phyloP scores from a whole-genome alignment of 2,888 invertebrate species.

The Caenorhabditis sulstoni region DNA sequence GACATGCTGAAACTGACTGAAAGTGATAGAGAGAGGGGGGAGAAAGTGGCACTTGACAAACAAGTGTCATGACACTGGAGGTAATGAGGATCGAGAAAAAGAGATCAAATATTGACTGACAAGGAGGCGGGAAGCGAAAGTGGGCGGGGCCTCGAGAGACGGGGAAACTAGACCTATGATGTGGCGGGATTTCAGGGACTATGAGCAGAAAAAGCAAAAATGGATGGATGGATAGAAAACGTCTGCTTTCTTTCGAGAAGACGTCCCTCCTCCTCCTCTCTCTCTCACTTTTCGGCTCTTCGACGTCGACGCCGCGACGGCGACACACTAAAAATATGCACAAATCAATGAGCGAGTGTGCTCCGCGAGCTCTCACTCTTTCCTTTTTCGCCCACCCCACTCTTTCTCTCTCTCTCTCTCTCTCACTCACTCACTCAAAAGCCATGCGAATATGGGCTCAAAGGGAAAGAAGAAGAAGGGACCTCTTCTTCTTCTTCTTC shows the following conservation, averaged over 20 bases:
- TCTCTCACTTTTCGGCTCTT: slow-evolving; percentile 4
- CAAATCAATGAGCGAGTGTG: slow-evolving; percentile 42
- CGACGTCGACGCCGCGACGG: slow-evolving; percentile 15
- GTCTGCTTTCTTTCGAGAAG: slow-evolving; percentile 11
- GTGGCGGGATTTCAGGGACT: too few species aligned
- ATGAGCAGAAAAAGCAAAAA: too few species aligned
- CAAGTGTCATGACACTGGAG: too few species aligned
- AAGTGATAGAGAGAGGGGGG: too few species aligned
- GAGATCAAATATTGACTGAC: too few species aligned
- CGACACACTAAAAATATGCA: slow-evolving; percentile 46
- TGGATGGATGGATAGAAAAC: slow-evolving; percentile 1
- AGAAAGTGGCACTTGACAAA: too few species aligned
- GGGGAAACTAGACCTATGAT: too few species aligned
- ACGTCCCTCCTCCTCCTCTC: slow-evolving; percentile 15
- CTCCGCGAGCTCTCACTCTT: slow-evolving; percentile 2
- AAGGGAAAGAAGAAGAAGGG: not conserved
- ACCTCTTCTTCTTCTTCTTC: not conserved
- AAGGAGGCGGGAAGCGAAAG: not conserved
- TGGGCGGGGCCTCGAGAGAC: too few species aligned
- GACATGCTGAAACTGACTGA: too few species aligned
- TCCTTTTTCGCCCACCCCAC: too few species aligned
- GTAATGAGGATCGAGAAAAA: too few species aligned
- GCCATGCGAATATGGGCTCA: not conserved
- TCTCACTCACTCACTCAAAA: slow-evolving; percentile 5
- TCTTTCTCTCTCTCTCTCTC: not conserved